Evolutionary conservation across 2,113 vertebrate species (phyloP), one percentile per base, ranked within the genome.

Genomic region (Maccullochella peelii): DNA sequence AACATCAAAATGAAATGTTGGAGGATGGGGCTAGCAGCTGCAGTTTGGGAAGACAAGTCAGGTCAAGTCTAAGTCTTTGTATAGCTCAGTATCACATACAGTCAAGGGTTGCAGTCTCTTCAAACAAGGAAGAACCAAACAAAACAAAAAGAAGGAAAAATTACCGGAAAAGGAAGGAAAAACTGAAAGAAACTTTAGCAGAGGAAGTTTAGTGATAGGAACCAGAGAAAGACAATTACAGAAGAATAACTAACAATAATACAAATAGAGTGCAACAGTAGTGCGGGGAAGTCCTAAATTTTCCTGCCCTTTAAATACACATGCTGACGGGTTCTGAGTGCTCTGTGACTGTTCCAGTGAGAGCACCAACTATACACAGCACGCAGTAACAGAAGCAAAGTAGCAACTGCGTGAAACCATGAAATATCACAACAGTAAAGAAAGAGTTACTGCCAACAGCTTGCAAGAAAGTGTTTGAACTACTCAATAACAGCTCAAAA

Each of bases 401-500:
- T n/a, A 52, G 38, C 63, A 76, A 76, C 57, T 5, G 54, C 0
- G 5, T 16, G 10, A 74, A 82, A 66, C 8, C 42, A 50, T 72
- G 30, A 79, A 79, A 88, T 30, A 54, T 77, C 70, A 65, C 55
- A 71, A 66, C 65, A 27, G 63, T 52, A 47, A 65, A 82, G 36
- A 33, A 63, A 67, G 30, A 67, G 38, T 33, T 68, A 49, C 62
- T 57, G 72, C 73, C 36, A 40, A 63, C 77, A 84, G 80, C 79
- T 74, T 77, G 68, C 54, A 63, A 74, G 61, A 58, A 74, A 77
- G 27, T 50, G 58, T 83, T 87, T 83, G 77, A 92, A 89, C 55
- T 69, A 54, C 71, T 88, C 68, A 42, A 55, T 50, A 91, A 90
- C 77, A 80, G 68, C 66, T 88, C 79, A 88, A 77, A 89, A 85